Percentiles rank a stretch among this genome's conserved stretches.
phyloP scores from a whole-genome alignment of 2,113 vertebrate genomes.

The Lichenostomus cassidix region DNA sequence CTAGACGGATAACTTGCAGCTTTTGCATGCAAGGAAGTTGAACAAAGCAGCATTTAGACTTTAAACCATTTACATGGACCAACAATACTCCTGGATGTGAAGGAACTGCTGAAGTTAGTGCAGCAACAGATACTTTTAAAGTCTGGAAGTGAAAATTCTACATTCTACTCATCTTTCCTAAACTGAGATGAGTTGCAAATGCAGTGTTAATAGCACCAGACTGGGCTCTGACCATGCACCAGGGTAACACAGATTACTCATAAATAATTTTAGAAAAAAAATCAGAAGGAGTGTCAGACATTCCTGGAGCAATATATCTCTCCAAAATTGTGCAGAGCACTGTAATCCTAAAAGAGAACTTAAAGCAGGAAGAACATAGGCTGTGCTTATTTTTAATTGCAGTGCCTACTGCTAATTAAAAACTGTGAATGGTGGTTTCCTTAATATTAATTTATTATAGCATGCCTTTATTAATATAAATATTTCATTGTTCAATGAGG shows the following conservation, averaged over 20 bases:
- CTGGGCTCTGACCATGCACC: not conserved
- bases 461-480: slow-evolving; percentile 54
- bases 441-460: slow-evolving; percentile 34
- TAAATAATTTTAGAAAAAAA: not conserved
- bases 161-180: not conserved
- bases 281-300: not conserved
- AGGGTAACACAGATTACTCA: not conserved
- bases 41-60: not conserved
- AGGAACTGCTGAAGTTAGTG: not conserved
- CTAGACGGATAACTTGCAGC: not conserved
- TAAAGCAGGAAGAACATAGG: not conserved
- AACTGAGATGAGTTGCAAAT: not conserved
- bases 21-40: not conserved
- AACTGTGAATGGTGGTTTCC: slow-evolving; percentile 45
- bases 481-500: slow-evolving; percentile 67
- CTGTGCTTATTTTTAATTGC: slow-evolving; percentile 24
- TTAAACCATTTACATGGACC: not conserved
- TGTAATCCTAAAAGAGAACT: slow-evolving; percentile 2
- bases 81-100: not conserved
- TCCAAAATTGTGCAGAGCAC: not conserved
- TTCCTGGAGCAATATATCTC: not conserved
- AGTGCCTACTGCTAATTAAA: slow-evolving; percentile 58
- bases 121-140: not conserved
- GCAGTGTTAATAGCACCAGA: not conserved
- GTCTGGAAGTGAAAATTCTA: not conserved